A percentile compares a stretch with the other conserved stretches of the same genome.
Conservation (phyloP, 2,797 vertebrate species). For the Sebastes minor region DNA sequence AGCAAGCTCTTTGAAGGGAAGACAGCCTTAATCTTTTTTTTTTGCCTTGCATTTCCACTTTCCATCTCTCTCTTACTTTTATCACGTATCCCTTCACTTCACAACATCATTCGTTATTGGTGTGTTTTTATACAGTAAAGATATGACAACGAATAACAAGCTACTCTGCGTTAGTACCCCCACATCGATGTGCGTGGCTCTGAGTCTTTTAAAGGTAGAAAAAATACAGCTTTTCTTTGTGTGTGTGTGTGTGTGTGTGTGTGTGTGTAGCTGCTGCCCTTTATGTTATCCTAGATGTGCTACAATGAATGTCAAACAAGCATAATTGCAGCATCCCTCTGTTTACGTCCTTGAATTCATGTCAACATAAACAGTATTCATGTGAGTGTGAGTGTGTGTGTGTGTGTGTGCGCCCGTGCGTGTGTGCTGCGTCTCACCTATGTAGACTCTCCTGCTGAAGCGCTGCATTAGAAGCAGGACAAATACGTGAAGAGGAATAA, state of each 20-base stretch:
- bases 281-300: neutral
- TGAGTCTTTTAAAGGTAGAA: neutral
- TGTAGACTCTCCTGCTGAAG: slow-evolving; percentile 94
- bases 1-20: slow-evolving; percentile 40
- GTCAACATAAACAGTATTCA: neutral
- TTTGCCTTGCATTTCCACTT: neutral
- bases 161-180: neutral
- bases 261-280: slow-evolving; percentile 2
- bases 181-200: neutral
- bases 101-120: slow-evolving; percentile 18
- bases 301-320: slow-evolving; percentile 17
- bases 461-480: slow-evolving; percentile 95
- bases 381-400: neutral
- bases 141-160: slow-evolving; percentile 11
- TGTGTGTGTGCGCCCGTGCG: neutral
- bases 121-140: neutral
- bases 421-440: slow-evolving; percentile 84
- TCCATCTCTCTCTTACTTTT: neutral
- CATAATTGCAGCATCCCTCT: neutral
- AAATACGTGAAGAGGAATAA: slow-evolving; percentile 96
- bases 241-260: neutral
- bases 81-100: neutral
- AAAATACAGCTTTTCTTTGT: neutral
- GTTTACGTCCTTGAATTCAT: slow-evolving; percentile 19
- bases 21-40: slow-evolving; percentile 33